Conservation (phyloP, 2,797 vertebrate species). For the Darevskia mixta region DNA sequence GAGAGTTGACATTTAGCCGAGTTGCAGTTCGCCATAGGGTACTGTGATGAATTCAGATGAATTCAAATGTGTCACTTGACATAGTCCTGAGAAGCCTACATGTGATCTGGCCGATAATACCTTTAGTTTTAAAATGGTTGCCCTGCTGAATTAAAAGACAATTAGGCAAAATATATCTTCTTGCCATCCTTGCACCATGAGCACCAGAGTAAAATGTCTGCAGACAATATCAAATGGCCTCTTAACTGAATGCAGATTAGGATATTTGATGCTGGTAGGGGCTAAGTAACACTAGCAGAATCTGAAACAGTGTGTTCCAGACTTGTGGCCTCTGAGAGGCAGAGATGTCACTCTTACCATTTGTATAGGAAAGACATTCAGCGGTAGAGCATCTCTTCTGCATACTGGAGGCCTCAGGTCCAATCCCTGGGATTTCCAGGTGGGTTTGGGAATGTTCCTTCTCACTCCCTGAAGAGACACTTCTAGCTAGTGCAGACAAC, state of each 20-base stretch:
- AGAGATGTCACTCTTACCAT: not conserved
- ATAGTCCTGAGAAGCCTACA: not conserved
- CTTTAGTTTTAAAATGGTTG: not conserved
- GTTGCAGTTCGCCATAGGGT: not conserved
- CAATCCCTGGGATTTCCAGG: no score
- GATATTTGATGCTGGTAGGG: not conserved
- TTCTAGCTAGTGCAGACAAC: not conserved
- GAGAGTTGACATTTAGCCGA: not conserved
- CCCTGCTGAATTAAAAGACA: not conserved
- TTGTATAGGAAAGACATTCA: not conserved
- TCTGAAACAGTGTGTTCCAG: not conserved
- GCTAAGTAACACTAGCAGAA: not conserved
- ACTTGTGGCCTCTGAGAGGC: not conserved
- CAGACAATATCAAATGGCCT: not conserved
- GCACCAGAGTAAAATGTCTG: not conserved
- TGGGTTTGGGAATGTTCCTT: no score
- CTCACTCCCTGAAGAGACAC: no score
- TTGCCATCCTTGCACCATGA: not conserved
- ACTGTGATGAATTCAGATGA: no score
- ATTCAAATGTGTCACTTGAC: not conserved
- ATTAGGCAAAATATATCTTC: not conserved
- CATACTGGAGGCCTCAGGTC: no score
- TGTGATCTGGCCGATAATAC: not conserved
- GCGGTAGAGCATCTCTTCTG: no score
- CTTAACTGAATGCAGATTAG: not conserved